phyloP scores from a whole-genome alignment of 2,113 vertebrate species.

The Oreochromis niloticus region DNA sequence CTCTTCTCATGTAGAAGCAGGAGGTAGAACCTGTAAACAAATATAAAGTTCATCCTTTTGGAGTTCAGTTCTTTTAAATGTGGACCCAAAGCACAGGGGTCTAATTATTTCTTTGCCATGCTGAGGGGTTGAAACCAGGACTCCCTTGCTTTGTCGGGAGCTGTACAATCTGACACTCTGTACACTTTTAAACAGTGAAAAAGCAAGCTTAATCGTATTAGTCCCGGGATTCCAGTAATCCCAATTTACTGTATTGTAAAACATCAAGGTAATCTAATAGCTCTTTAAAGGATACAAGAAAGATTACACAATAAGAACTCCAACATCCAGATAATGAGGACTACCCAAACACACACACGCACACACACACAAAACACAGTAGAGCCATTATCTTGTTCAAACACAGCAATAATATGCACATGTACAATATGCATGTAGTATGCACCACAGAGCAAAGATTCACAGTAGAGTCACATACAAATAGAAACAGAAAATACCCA shows the following conservation, averaged over 20 bases:
- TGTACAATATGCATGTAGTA: neutral
- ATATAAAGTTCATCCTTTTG: constrained; percentile 17
- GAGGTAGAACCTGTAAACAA: neutral
- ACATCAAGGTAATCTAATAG: constrained; percentile 54
- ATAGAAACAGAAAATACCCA: neutral
- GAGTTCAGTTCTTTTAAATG: constrained; percentile 14
- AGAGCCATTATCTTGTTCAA: neutral
- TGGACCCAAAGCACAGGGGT: constrained; percentile 4
- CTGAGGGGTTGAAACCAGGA: constrained; percentile 3
- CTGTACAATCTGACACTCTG: neutral
- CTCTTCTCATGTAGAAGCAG: neutral
- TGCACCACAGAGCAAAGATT: neutral
- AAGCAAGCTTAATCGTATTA: constrained; percentile 46
- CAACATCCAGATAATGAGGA: constrained; percentile 7
- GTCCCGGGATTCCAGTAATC: constrained; percentile 44
- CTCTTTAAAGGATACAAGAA: constrained; percentile 38
- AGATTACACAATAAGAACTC: constrained; percentile 26
- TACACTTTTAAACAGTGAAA: neutral
- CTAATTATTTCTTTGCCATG: constrained; percentile 29
- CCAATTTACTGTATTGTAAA: constrained; percentile 55
- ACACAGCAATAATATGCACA: neutral
- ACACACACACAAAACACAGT: neutral
- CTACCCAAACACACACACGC: neutral
- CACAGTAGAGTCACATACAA: neutral
- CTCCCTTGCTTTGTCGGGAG: constrained; percentile 3